A percentile compares a stretch with the other conserved stretches of the same genome.
phyloP scores from a whole-genome alignment of 2,113 vertebrate species.

The Cromileptes altivelis region DNA sequence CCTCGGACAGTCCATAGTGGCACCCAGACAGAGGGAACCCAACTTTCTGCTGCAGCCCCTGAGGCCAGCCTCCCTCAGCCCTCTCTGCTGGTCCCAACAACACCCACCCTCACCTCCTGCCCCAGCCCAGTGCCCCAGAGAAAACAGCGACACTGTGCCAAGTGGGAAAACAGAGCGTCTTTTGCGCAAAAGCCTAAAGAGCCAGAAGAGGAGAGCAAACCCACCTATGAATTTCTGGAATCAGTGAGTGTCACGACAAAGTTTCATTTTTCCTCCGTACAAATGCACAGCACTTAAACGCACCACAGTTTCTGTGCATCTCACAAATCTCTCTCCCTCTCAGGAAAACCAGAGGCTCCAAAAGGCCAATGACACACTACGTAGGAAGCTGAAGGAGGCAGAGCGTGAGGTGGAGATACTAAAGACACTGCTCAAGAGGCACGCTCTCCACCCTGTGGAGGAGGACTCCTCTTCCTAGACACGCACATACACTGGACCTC shows the following conservation, averaged over 20 bases:
- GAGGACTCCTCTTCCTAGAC: constrained; percentile 83
- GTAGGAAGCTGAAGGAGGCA: constrained; percentile 90
- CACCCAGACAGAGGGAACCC: constrained; percentile 90
- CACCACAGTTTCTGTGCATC: not conserved
- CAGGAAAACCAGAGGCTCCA: constrained; percentile 91
- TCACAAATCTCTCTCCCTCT: constrained; percentile 22
- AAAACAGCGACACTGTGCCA: constrained; percentile 90
- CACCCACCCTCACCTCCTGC: constrained; percentile 83
- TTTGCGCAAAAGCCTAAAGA: constrained; percentile 80
- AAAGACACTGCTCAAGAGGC: constrained; percentile 84
- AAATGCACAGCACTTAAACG: not conserved
- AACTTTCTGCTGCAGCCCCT: constrained; percentile 32
- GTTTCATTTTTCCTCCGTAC: too few relatives aligned
- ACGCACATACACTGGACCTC: not conserved
- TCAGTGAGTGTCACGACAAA: constrained; percentile 79
- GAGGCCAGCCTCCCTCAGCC: constrained; percentile 78
- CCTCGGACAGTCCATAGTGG: constrained; percentile 86
- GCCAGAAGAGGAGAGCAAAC: constrained; percentile 82
- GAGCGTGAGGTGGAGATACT: constrained; percentile 92
- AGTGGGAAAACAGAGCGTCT: constrained; percentile 94
- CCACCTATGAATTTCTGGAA: constrained; percentile 88
- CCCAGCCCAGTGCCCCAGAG: constrained; percentile 91
- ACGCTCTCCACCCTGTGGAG: constrained; percentile 79
- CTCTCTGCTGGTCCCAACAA: constrained; percentile 70
- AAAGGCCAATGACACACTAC: constrained; percentile 90